Percentiles rank a stretch among this genome's conserved stretches.
Evolutionary conservation across 64 coral and sea anemone genomes (phyloP).

Genomic region (Acropora tenuis): DNA sequence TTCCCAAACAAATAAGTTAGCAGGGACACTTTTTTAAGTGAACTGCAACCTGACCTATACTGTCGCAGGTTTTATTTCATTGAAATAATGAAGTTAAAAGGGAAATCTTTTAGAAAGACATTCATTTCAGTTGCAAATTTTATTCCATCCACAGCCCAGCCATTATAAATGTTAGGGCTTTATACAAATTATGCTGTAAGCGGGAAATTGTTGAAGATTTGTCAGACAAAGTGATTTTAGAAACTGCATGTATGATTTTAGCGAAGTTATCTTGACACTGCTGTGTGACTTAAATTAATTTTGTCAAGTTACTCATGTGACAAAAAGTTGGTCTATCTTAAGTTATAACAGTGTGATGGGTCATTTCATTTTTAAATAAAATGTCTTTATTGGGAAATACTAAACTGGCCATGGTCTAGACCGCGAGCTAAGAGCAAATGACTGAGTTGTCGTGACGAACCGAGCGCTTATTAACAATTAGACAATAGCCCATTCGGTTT

Average conservation of each 20-base stretch:
- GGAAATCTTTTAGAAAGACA: neutral
- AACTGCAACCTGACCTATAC: too few species aligned
- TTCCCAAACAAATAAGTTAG: too few species aligned
- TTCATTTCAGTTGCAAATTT: neutral
- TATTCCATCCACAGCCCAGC: neutral
- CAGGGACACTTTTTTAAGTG: too few species aligned
- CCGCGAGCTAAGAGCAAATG: too few species aligned
- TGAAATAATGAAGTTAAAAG: neutral
- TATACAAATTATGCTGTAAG: neutral
- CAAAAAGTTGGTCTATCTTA: neutral
- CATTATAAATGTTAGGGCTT: neutral
- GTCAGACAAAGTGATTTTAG: neutral
- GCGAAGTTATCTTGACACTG: neutral
- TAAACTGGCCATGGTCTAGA: too few species aligned
- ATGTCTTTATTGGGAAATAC: neutral
- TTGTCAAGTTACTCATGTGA: neutral
- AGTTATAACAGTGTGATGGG: neutral
- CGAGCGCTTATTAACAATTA: too few species aligned
- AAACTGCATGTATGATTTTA: neutral
- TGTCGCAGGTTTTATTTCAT: too few species aligned
- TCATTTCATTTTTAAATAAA: neutral
- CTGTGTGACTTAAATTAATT: neutral
- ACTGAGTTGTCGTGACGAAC: too few species aligned
- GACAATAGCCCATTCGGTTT: too few species aligned
- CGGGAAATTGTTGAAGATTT: neutral